phyloP scores from a whole-genome alignment of 2,113 vertebrate genomes.

The Motacilla alba region DNA sequence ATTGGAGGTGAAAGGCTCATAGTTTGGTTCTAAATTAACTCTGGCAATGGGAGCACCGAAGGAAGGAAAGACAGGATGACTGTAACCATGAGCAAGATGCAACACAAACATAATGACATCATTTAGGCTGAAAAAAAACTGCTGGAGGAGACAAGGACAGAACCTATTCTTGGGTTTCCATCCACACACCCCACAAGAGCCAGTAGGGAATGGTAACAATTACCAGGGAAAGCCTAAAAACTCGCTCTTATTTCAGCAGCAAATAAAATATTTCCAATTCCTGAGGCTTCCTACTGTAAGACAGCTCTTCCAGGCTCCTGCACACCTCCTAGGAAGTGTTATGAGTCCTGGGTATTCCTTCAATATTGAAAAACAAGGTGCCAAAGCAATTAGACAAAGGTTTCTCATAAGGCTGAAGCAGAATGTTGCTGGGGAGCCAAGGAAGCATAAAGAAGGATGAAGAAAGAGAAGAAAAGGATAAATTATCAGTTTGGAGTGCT shows the following conservation, averaged over 20 bases:
- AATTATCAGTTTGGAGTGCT: neutral
- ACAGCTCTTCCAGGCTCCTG: neutral
- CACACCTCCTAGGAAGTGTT: neutral
- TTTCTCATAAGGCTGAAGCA: neutral
- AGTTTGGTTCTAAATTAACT: neutral
- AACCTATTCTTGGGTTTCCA: neutral
- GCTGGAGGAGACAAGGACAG: neutral
- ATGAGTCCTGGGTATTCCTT: neutral
- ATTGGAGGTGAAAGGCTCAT: neutral
- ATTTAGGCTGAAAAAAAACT: neutral
- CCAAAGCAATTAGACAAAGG: neutral
- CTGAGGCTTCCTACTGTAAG: neutral
- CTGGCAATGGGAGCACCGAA: neutral
- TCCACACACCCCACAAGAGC: neutral
- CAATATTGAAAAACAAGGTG: neutral
- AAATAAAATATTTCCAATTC: neutral
- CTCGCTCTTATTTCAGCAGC: neutral
- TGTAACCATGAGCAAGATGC: conserved; percentile 19
- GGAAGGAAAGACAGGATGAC: conserved; percentile 28
- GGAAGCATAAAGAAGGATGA: neutral
- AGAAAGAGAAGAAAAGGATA: neutral
- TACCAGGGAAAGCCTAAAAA: neutral
- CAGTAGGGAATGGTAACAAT: neutral
- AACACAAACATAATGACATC: conserved; percentile 11
- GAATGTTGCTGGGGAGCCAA: neutral